Conservation (phyloP, 2,113 vertebrate genomes). For the Myanophis thanlyinensis region DNA sequence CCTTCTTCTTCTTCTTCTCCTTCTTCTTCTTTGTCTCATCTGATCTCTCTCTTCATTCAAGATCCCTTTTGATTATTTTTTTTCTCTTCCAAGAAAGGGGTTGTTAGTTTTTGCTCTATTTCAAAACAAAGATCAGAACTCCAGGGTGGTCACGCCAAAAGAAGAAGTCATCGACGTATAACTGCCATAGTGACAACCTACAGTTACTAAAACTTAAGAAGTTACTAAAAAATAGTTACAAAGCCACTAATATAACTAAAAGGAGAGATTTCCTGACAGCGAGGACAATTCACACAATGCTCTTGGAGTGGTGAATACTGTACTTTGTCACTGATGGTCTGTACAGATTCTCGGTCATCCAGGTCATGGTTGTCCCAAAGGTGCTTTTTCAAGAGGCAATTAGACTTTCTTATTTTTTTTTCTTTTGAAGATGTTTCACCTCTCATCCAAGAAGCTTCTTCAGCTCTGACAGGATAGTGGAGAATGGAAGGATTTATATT, state of each 20-base stretch:
- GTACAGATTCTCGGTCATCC: too few species aligned
- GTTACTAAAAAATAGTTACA: neutral
- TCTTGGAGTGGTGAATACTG: neutral
- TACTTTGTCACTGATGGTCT: too few species aligned
- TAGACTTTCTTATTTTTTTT: too few species aligned
- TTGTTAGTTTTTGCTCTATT: conserved; percentile 34
- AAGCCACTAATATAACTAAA: neutral
- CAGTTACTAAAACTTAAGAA: too few species aligned
- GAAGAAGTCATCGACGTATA: accelerated
- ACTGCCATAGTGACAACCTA: neutral
- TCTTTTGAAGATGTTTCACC: too few species aligned
- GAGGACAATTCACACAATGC: neutral
- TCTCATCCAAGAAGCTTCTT: too few species aligned
- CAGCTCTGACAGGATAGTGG: too few species aligned
- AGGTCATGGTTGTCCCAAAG: too few species aligned
- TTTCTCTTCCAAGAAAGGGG: conserved; percentile 19
- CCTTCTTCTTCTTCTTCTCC: conserved; percentile 18
- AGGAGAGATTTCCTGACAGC: neutral
- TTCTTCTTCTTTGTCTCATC: conserved; percentile 14
- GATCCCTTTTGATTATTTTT: conserved; percentile 60
- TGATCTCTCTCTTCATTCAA: conserved; percentile 71
- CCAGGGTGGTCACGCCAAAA: neutral
- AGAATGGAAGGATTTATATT: too few species aligned
- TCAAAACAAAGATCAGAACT: conserved; percentile 24
- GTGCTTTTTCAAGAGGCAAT: too few species aligned